Evolutionary conservation across 2,888 invertebrate species (phyloP).

Genomic region (Thera obeliscata): DNA sequence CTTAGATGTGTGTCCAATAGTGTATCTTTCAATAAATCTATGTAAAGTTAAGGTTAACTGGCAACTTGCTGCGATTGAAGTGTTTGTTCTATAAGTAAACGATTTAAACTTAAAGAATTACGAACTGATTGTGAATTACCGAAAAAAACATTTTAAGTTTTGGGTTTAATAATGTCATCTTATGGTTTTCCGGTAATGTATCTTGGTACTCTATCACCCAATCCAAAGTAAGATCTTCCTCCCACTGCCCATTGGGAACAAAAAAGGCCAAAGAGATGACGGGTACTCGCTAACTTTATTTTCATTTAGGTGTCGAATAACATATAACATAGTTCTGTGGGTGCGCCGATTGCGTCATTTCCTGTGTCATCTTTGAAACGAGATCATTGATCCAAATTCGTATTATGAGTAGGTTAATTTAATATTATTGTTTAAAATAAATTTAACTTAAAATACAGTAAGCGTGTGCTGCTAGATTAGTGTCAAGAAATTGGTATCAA

Average conservation of each 20-base stretch:
- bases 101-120: no score
- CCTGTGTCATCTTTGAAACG: conserved; percentile 42
- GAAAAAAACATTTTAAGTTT: not conserved
- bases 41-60: no score
- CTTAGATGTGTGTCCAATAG: no score
- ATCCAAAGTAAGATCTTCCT: conserved; percentile 24
- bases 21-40: no score
- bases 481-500: conserved; percentile 1
- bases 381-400: conserved; percentile 36
- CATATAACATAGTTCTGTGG: conserved; percentile 38
- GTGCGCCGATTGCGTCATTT: conserved; percentile 43
- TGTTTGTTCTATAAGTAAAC: no score
- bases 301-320: conserved; percentile 37
- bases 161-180: not conserved
- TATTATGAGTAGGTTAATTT: conserved; percentile 35
- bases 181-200: conserved; percentile 2
- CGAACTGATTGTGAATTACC: no score
- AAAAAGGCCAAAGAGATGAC: conserved; percentile 31
- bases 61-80: no score
- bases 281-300: conserved; percentile 32
- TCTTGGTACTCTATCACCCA: conserved; percentile 19
- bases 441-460: conserved; percentile 21
- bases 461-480: conserved; percentile 3
- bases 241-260: conserved; percentile 28
- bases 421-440: conserved; percentile 27